A percentile compares a stretch with the other conserved stretches of the same genome.
phyloP scores from a whole-genome alignment of 2,113 vertebrate genomes.

The Symphodus melops region DNA sequence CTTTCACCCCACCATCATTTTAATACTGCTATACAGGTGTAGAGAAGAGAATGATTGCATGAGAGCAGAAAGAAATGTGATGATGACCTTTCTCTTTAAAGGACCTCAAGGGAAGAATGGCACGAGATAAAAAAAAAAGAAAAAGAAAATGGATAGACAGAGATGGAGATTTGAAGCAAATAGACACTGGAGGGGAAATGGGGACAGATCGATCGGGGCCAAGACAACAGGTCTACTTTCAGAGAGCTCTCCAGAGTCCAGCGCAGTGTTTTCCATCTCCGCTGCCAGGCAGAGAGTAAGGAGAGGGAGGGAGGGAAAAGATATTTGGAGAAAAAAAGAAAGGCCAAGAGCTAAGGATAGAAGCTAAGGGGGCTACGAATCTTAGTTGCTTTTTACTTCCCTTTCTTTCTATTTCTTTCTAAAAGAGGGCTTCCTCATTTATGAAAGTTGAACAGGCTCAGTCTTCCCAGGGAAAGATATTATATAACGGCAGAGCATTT shows the following conservation, averaged over 20 bases:
- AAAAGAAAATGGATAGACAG: slow-evolving; percentile 6
- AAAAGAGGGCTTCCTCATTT: neutral
- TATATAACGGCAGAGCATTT: slow-evolving; percentile 37
- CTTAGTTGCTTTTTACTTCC: neutral
- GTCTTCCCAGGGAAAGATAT: slow-evolving; percentile 31
- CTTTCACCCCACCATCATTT: neutral
- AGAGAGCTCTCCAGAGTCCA: slow-evolving; percentile 49
- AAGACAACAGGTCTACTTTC: slow-evolving; percentile 61
- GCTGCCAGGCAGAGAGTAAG: slow-evolving; percentile 45
- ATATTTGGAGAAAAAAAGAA: slow-evolving; percentile 17
- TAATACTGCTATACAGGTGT: neutral
- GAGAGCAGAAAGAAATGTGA: slow-evolving; percentile 1
- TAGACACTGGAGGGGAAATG: slow-evolving; percentile 25
- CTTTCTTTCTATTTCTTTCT: neutral
- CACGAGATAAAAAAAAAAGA: no score
- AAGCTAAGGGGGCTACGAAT: neutral
- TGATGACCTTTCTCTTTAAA: slow-evolving; percentile 15
- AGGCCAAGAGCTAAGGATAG: neutral
- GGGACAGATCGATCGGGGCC: slow-evolving; percentile 61
- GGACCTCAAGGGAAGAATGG: slow-evolving; percentile 5
- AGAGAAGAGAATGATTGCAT: neutral
- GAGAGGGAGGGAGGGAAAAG: slow-evolving; percentile 19
- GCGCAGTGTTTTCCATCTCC: slow-evolving; percentile 62
- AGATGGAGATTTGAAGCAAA: slow-evolving; percentile 20
- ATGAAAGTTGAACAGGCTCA: slow-evolving; percentile 1